These are phyloP conservation scores for Ceyx margarethae DNA, from an alignment of 2,113 vertebrate species.

Conservation along the genomic window DNA sequence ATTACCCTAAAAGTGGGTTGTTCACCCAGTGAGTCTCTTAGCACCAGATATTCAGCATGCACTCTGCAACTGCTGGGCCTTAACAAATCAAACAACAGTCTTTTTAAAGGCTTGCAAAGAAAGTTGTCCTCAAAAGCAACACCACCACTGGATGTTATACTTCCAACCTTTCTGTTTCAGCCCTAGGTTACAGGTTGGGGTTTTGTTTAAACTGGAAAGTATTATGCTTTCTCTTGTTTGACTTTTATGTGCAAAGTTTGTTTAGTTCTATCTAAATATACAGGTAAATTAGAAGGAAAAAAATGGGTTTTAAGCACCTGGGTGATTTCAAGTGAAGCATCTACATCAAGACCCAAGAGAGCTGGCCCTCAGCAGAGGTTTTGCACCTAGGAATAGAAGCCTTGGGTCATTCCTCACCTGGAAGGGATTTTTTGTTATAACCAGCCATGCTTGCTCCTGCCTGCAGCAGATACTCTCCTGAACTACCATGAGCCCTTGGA, in stretches of 20 bases:
- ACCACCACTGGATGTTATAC: background rate
- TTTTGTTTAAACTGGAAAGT: background rate
- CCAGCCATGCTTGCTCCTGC: background rate
- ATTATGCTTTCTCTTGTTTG: background rate
- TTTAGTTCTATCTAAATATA: background rate
- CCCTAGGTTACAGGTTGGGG: background rate
- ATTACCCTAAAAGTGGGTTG: slow-evolving; percentile 1
- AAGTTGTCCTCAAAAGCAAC: background rate
- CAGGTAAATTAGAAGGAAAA: background rate
- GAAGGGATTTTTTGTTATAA: background rate
- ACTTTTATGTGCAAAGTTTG: accelerated
- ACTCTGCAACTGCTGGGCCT: background rate
- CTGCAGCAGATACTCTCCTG: background rate
- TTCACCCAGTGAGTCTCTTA: slow-evolving; percentile 11
- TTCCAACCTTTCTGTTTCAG: background rate
- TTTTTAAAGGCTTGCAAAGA: background rate
- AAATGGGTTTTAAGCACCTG: accelerated
- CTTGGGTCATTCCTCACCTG: background rate
- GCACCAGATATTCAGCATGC: background rate
- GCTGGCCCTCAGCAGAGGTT: background rate
- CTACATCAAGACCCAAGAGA: background rate
- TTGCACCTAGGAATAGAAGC: background rate
- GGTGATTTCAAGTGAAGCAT: background rate
- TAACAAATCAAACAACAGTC: background rate
- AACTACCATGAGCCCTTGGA: background rate